phyloP scores from a whole-genome alignment of 2,113 vertebrate genomes.

The Hyla sarda region DNA sequence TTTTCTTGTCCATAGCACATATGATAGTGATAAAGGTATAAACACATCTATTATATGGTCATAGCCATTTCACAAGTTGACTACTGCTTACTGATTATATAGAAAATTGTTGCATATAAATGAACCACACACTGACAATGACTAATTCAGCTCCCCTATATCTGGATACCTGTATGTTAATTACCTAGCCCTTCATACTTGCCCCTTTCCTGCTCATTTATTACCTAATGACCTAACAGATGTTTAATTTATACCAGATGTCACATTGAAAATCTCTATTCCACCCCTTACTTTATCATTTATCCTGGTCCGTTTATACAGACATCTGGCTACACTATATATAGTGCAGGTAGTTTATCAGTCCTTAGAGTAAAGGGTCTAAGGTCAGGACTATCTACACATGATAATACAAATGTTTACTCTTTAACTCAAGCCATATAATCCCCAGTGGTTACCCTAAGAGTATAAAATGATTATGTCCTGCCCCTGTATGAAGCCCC shows the following conservation, averaged over 20 bases:
- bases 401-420: neutral
- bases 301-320: neutral
- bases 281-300: neutral
- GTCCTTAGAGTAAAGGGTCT: neutral
- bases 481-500: neutral
- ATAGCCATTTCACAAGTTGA: neutral
- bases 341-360: neutral
- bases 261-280: neutral
- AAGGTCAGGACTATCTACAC: neutral
- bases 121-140: neutral
- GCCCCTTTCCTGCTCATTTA: neutral
- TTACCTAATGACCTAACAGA: slow-evolving; percentile 3
- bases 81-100: neutral
- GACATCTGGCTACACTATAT: neutral
- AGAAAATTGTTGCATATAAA: neutral
- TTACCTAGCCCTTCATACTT: neutral
- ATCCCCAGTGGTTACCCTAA: neutral
- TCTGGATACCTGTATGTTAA: neutral
- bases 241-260: neutral
- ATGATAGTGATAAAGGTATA: no score
- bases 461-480: neutral
- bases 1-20: no score
- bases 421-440: neutral
- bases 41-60: neutral
- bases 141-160: neutral